phyloP scores from a whole-genome alignment of 2,113 vertebrate genomes.

The Hippotragus niger region DNA sequence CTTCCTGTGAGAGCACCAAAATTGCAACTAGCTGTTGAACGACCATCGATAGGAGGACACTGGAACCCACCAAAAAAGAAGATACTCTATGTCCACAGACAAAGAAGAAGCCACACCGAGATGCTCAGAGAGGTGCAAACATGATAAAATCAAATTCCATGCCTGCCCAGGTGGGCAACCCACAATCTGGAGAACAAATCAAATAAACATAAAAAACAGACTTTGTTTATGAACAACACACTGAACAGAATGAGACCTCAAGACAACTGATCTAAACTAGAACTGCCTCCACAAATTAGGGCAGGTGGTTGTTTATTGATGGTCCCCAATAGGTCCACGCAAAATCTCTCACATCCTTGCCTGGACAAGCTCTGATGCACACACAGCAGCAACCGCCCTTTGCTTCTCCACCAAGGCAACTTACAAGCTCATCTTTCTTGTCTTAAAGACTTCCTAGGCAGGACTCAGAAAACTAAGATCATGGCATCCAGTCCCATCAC shows the following conservation, averaged over 20 bases:
- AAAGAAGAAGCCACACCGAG: neutral
- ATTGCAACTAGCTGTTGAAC: neutral
- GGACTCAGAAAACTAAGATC: neutral
- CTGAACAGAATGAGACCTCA: neutral
- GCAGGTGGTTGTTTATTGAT: neutral
- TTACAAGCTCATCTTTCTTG: neutral
- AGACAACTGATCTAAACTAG: neutral
- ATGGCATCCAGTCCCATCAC: neutral
- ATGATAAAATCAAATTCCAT: rapidly evolving
- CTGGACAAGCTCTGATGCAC: neutral
- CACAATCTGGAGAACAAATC: neutral
- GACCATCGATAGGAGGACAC: rapidly evolving
- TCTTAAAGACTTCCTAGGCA: neutral
- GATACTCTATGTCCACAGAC: neutral
- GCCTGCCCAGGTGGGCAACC: neutral
- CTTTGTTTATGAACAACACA: neutral
- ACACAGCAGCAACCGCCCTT: neutral
- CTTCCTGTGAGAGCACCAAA: neutral
- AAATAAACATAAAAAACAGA: neutral
- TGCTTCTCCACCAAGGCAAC: neutral
- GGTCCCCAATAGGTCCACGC: rapidly evolving
- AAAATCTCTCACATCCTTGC: neutral
- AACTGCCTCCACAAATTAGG: neutral
- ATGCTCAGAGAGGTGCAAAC: neutral
- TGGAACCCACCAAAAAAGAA: neutral